Evolutionary conservation across 1,140 invertebrate genomes (phyloP), one percentile per base, ranked within the genome.

Genomic region (Leptestheria dahalacensis): DNA sequence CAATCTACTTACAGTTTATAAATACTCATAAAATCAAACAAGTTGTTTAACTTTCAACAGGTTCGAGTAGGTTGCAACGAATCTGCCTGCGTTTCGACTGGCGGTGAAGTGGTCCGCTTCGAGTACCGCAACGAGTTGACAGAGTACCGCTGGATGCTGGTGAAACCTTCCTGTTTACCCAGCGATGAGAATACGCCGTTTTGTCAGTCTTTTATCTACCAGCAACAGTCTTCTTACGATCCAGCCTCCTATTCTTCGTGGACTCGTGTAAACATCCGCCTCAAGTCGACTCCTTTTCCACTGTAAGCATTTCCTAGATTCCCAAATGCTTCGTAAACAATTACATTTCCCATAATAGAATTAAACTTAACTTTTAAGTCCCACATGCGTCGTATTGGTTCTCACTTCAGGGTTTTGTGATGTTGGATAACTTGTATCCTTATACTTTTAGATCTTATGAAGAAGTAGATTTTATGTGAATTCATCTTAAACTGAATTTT

Each of bases 231-330:
- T 53, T 52, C 68, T 3, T 75, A 71, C 64, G 66, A 64, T 6
- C 61, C 69, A 12, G 68, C 72, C 23, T 64, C 64, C 1, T 64
- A 70, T 57, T 67, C 67, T 1, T 64, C 63, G 4, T 76, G 74
- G 74, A 71, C 68, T 2, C 64, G 72, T 48, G 66, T 75, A 11
- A 73, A 68, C 20, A 66, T 75, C 11, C 64, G 66, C 3, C 61
- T 76, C 4, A 68, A 71, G 9, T 68, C 70, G 51, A 72, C 70
- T 61, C 69, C 69, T 3, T 73, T 69, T 64, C 73, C 73, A 9
- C 71, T 70, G 74, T 75, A 60, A 59, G 29, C n/a, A n/a, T n/a
- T n/a, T n/a, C n/a, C n/a, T n/a, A n/a, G n/a, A n/a, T n/a, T n/a
- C n/a, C n/a, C n/a, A n/a, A n/a, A n/a, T n/a, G n/a, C n/a, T n/a